These are phyloP conservation scores for Agrilus mali DNA, from an alignment of 2,888 invertebrate species.

Conservation along the genomic window DNA sequence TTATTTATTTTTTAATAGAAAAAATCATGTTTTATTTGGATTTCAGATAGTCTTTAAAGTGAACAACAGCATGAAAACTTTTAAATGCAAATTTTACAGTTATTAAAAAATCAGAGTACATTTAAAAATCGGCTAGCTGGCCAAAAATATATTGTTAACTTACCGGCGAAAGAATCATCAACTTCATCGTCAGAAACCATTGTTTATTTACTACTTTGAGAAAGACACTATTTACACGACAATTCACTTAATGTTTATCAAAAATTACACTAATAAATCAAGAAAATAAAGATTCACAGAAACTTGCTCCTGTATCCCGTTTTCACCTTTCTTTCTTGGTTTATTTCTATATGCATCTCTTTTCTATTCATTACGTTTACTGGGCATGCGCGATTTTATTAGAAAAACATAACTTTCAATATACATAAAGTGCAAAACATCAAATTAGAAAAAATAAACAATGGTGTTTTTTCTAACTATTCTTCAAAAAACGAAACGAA, in stretches of 20 bases:
- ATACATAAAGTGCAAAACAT: too few species aligned
- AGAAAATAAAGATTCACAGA: not conserved
- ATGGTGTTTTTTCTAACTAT: too few species aligned
- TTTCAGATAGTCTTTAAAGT: too few species aligned
- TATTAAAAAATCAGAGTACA: constrained; percentile 6
- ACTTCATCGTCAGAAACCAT: constrained; percentile 86
- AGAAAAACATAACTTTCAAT: too few species aligned
- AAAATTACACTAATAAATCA: constrained; percentile 6
- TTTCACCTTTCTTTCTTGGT: not conserved
- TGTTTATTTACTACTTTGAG: constrained; percentile 4
- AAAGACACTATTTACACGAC: constrained; percentile 5
- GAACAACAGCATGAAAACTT: not conserved
- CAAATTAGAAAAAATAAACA: too few species aligned
- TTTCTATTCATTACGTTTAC: too few species aligned
- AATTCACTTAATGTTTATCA: constrained; percentile 6
- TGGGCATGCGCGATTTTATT: too few species aligned
- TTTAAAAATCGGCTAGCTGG: constrained; percentile 17
- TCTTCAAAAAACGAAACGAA: too few species aligned
- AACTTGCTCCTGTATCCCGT: not conserved
- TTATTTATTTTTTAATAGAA: constrained; percentile 19
- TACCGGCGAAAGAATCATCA: constrained; percentile 78
- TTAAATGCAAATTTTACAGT: constrained; percentile 1
- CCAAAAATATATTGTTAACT: constrained; percentile 35
- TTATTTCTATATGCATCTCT: too few species aligned
- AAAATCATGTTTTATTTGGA: too few species aligned